Evolutionary conservation across 30 jellyfish, hydroid and myxozoan genomes (phyloP).

Genomic region (Aurelia aurita complex sp. Pacific): DNA sequence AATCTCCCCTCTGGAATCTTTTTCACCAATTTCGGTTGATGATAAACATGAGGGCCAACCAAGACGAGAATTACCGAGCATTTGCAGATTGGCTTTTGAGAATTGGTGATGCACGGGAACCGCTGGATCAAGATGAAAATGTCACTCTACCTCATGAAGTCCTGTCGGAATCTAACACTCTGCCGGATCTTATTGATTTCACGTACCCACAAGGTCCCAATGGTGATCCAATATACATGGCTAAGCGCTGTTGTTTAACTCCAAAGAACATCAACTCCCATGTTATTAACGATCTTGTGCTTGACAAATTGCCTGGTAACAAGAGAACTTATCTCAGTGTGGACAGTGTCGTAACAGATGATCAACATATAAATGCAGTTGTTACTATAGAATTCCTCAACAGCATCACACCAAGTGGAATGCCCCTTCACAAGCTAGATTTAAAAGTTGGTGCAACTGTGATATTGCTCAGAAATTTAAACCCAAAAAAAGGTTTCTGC

Average conservation of each 20-base stretch:
- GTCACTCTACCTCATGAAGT: too few relatives aligned
- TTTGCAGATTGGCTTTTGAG: slow-evolving; percentile 53
- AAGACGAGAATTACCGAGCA: slow-evolving; percentile 28
- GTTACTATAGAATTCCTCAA: too few relatives aligned
- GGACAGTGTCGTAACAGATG: too few relatives aligned
- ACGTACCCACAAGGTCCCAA: slow-evolving; percentile 30
- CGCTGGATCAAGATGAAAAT: background rate
- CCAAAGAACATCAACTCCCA: too few relatives aligned
- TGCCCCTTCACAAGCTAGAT: too few relatives aligned
- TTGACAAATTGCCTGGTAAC: too few relatives aligned
- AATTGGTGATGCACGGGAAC: slow-evolving; percentile 17
- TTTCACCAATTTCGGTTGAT: slow-evolving; percentile 21
- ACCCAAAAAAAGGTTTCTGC: slow-evolving; percentile 24
- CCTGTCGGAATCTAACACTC: too few relatives aligned
- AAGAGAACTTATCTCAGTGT: too few relatives aligned
- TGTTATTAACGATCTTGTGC: too few relatives aligned
- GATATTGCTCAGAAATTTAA: slow-evolving; percentile 14
- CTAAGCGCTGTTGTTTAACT: too few relatives aligned
- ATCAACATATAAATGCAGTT: too few relatives aligned
- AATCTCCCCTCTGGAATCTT: slow-evolving; percentile 39
- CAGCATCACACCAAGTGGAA: too few relatives aligned
- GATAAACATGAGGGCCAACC: slow-evolving; percentile 54
- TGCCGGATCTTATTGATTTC: background rate
- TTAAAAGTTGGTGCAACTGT: slow-evolving; percentile 13
- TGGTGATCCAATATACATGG: background rate